A percentile compares a stretch with the other conserved stretches of the same genome.
Conservation (phyloP, 2,797 vertebrate genomes). For the Valencia hispanica region DNA sequence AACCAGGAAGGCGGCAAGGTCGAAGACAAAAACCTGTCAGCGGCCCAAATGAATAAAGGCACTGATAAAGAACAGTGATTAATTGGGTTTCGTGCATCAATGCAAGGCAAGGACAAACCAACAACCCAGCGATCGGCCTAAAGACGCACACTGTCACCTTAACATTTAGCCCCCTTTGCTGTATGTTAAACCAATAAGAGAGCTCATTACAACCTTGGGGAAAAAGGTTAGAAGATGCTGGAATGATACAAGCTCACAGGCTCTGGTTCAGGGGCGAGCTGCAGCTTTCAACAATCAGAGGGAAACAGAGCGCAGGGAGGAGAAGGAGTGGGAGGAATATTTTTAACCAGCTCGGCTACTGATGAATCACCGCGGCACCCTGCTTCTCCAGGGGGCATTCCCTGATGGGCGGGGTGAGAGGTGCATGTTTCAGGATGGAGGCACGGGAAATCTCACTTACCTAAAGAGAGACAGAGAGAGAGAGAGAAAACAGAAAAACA, state of each 20-base stretch:
- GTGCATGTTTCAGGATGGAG: constrained; percentile 60
- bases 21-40: constrained; percentile 40
- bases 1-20: constrained; percentile 57
- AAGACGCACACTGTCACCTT: constrained; percentile 33
- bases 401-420: constrained; percentile 55
- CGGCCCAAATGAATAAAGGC: constrained; percentile 67
- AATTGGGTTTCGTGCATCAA: constrained; percentile 61
- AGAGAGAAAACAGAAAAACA: constrained; percentile 19
- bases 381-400: constrained; percentile 62
- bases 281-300: constrained; percentile 54
- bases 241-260: constrained; percentile 65
- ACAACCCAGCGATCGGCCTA: constrained; percentile 49
- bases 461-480: constrained; percentile 58
- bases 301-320: constrained; percentile 47
- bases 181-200: constrained; percentile 44
- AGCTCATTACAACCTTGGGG: constrained; percentile 51
- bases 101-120: constrained; percentile 62
- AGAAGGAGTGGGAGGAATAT: constrained; percentile 64
- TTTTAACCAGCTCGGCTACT: constrained; percentile 63
- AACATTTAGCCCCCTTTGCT: constrained; percentile 45
- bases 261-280: constrained; percentile 47
- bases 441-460: constrained; percentile 76
- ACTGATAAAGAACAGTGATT: constrained; percentile 73
- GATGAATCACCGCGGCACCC: constrained; percentile 68
- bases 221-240: constrained; percentile 64